A percentile compares a stretch with the other conserved stretches of the same genome.
phyloP scores from a whole-genome alignment of 2,113 vertebrate species.

The Elephas maximus region DNA sequence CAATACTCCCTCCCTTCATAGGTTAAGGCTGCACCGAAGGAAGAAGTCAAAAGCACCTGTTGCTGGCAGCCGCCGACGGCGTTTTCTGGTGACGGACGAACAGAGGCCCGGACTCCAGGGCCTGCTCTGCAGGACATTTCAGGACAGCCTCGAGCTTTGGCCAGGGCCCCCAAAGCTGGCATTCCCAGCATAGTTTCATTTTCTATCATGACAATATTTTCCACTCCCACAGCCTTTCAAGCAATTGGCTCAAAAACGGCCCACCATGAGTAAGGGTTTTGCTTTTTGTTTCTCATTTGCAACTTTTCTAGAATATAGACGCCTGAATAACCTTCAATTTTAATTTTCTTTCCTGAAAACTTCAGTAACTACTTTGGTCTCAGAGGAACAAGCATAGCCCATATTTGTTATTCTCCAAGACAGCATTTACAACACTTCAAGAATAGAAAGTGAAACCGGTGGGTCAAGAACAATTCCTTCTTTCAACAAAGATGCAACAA shows the following conservation, averaged over 20 bases:
- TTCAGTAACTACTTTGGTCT: not conserved
- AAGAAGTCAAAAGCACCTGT: not conserved
- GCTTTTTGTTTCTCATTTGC: conserved; percentile 51
- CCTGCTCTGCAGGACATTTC: not conserved
- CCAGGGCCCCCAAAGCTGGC: conserved; percentile 19
- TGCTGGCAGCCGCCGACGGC: accelerated
- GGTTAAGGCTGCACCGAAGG: not conserved
- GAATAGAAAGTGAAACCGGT: conserved; percentile 49
- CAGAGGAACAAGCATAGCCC: not conserved
- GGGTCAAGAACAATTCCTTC: conserved; percentile 24
- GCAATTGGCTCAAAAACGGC: conserved; percentile 45
- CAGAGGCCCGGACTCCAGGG: not conserved
- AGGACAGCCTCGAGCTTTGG: not conserved
- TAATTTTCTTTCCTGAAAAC: not conserved
- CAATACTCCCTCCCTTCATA: not conserved
- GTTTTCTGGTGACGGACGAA: not conserved
- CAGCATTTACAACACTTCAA: not conserved
- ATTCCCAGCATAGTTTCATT: conserved; percentile 18
- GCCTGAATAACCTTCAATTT: not conserved
- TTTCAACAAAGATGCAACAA: conserved; percentile 19
- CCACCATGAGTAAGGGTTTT: conserved; percentile 52
- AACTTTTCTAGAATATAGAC: not conserved
- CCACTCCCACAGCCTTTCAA: conserved; percentile 57
- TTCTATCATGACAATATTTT: not conserved
- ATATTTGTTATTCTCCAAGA: not conserved